Evolutionary conservation across 1,140 invertebrate species (phyloP).

Genomic region (Drosophila insularis): DNA sequence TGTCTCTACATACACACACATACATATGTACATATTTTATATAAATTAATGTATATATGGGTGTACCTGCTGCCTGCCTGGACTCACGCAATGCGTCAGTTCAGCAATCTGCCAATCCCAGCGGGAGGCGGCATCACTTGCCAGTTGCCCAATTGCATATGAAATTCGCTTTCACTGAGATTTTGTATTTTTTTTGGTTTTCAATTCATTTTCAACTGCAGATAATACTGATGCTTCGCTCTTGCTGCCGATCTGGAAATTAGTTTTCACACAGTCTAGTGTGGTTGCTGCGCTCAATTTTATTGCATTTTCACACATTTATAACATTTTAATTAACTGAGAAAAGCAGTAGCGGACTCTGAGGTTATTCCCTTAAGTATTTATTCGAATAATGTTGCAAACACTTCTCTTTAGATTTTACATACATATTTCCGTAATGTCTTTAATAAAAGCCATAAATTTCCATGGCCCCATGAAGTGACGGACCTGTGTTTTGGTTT

Average conservation of each 20-base stretch:
- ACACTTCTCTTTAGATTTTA: too few species aligned
- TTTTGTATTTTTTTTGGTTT: background rate
- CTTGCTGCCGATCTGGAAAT: constrained; percentile 67
- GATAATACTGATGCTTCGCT: constrained; percentile 10
- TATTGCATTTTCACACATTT: constrained; percentile 73
- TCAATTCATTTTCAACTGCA: constrained; percentile 3
- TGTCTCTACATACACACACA: background rate
- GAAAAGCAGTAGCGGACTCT: background rate
- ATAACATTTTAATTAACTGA: constrained; percentile 72
- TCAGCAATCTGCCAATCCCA: constrained; percentile 10
- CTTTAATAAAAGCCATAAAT: too few species aligned
- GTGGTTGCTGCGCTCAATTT: constrained; percentile 51
- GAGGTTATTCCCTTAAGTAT: too few species aligned
- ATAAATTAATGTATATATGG: background rate
- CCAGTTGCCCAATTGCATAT: constrained; percentile 42
- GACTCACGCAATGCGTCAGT: constrained; percentile 64
- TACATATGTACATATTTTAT: background rate
- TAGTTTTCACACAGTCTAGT: constrained; percentile 63
- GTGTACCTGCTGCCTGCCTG: background rate
- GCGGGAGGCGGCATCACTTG: constrained; percentile 6
- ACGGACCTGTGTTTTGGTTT: constrained; percentile 5
- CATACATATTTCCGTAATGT: too few species aligned
- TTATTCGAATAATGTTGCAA: too few species aligned
- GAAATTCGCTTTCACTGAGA: constrained; percentile 72
- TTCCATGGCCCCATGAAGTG: too few species aligned